A percentile compares a stretch with the other conserved stretches of the same genome.
These are phyloP conservation scores for Limonius californicus DNA, from an alignment of 1,140 invertebrate species.

Conservation along the genomic window DNA sequence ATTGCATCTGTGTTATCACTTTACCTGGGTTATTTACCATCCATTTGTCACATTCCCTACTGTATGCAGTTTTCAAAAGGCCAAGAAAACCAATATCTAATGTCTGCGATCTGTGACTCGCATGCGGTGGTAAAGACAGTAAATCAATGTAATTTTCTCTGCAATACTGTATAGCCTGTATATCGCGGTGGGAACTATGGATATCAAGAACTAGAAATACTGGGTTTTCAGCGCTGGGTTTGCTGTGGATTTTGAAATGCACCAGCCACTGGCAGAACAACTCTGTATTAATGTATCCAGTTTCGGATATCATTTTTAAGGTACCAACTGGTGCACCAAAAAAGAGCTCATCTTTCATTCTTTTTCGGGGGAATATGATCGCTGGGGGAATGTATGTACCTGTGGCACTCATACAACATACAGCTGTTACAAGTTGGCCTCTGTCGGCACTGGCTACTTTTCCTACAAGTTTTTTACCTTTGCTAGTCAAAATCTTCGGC, in stretches of 20 bases:
- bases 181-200: conserved; percentile 14
- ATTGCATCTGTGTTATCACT: conserved; percentile 29
- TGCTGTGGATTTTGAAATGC: conserved; percentile 1
- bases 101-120: background rate
- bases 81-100: conserved; percentile 10
- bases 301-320: background rate
- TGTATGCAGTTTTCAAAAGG: background rate
- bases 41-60: conserved; percentile 5
- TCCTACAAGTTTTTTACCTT: conserved; percentile 42
- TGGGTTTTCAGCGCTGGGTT: background rate
- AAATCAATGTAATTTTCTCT: conserved; percentile 38
- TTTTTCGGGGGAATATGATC: conserved; percentile 38
- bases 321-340: conserved; percentile 35
- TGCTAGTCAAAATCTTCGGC: too few species aligned
- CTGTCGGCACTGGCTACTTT: conserved; percentile 45
- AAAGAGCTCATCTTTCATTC: conserved; percentile 39
- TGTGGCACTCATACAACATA: conserved; percentile 36
- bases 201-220: conserved; percentile 11
- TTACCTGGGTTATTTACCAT: conserved; percentile 27
- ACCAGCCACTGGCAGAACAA: conserved; percentile 21
- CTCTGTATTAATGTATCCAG: conserved; percentile 14
- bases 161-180: conserved; percentile 25
- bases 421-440: conserved; percentile 41
- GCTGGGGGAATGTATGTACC: conserved; percentile 41
- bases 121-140: conserved; percentile 34